phyloP scores from a whole-genome alignment of 2,888 invertebrate genomes.

The Corbicula japonica region DNA sequence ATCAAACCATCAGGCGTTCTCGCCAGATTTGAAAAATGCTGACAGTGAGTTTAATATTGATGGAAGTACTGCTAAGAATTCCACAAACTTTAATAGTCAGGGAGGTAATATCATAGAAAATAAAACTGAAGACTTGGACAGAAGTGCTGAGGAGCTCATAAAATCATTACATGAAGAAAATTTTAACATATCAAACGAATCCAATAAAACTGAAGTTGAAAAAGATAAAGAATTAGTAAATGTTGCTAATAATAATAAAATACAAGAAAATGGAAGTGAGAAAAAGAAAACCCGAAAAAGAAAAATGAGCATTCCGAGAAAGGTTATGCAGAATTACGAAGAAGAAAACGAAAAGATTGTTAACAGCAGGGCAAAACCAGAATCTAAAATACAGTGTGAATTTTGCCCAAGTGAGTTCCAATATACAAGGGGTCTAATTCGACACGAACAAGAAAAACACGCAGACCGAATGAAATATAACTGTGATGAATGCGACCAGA shows the following conservation, averaged over 20 bases:
- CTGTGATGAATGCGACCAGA: constrained; percentile 51
- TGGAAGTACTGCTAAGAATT: too few species aligned
- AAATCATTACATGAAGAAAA: too few species aligned
- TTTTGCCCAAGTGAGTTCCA: constrained; percentile 52
- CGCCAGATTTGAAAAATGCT: too few species aligned
- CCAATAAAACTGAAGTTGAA: not conserved
- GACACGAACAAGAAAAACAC: constrained; percentile 56
- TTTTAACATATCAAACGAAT: too few species aligned
- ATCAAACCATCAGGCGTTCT: too few species aligned
- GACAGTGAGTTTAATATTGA: too few species aligned
- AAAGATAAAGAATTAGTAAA: constrained; percentile 1
- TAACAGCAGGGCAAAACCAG: constrained; percentile 38
- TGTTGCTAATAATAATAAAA: not conserved
- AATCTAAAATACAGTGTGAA: constrained; percentile 48
- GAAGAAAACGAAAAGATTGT: constrained; percentile 30
- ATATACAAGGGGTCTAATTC: constrained; percentile 41
- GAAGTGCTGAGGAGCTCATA: not conserved
- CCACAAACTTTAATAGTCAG: too few species aligned
- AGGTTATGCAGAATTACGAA: constrained; percentile 15
- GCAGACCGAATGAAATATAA: constrained; percentile 50
- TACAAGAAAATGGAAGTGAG: constrained; percentile 6
- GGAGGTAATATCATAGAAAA: too few species aligned
- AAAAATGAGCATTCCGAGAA: constrained; percentile 55
- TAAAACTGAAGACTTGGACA: not conserved
- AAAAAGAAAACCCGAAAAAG: constrained; percentile 35